phyloP scores from a whole-genome alignment of 2,888 invertebrate species.

The Syrista parreyssii region DNA sequence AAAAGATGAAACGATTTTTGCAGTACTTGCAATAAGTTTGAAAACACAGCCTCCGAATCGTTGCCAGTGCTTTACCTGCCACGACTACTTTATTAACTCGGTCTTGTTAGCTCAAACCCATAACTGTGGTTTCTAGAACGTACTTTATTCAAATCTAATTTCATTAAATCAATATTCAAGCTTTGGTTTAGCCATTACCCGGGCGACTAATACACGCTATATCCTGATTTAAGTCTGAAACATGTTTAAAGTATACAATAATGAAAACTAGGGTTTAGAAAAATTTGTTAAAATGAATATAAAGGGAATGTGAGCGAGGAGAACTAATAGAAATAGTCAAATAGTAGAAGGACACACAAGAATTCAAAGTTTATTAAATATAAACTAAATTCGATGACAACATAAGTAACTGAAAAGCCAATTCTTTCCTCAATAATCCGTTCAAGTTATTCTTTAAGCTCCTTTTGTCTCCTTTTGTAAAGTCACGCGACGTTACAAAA shows the following conservation, averaged over 20 bases:
- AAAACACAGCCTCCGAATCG: background rate
- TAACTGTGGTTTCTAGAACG: background rate
- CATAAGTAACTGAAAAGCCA: background rate
- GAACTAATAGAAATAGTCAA: background rate
- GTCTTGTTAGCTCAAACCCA: background rate
- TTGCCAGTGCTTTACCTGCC: background rate
- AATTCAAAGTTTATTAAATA: no score
- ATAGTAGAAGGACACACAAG: background rate
- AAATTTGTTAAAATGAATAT: background rate
- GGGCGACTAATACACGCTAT: background rate
- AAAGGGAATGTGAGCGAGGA: background rate
- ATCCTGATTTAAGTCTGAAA: background rate
- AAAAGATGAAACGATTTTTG: background rate
- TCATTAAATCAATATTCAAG: background rate
- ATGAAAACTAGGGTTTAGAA: background rate
- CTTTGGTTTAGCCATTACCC: background rate
- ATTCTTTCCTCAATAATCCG: background rate
- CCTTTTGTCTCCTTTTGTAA: background rate
- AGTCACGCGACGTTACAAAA: background rate
- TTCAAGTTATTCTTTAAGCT: background rate
- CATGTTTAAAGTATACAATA: background rate
- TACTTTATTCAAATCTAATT: background rate
- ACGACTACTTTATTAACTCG: background rate
- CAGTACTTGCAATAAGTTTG: background rate
- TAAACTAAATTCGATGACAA: no score